These are phyloP conservation scores for Tenebrosternarchus preto DNA, from an alignment of 2,113 vertebrate genomes.

Conservation along the genomic window DNA sequence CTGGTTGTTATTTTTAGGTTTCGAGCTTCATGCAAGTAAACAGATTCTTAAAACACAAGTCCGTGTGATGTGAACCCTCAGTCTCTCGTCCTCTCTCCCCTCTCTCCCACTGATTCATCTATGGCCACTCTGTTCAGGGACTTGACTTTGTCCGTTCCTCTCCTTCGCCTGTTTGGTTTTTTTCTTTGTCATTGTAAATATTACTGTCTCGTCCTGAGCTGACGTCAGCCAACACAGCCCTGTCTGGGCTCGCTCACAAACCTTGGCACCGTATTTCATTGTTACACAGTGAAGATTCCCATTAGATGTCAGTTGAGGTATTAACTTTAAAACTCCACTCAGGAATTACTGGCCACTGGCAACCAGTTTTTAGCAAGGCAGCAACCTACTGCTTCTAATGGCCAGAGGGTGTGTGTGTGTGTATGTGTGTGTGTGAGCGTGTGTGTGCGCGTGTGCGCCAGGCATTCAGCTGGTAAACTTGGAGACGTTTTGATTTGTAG, in stretches of 20 bases:
- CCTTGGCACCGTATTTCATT: neutral
- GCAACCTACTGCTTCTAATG: neutral
- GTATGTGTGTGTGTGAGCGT: no score
- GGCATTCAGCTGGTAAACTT: no score
- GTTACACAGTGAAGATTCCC: neutral
- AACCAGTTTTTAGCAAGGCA: no score
- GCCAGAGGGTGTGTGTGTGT: neutral
- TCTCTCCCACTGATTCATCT: neutral
- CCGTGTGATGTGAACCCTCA: neutral
- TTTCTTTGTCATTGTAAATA: constrained; percentile 8
- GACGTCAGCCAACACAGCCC: neutral
- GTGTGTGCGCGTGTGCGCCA: no score
- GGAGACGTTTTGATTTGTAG: no score
- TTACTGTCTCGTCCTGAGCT: constrained; percentile 13
- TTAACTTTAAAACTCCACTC: neutral
- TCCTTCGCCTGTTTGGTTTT: neutral
- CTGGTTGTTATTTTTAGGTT: neutral
- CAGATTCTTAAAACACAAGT: neutral
- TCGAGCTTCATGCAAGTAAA: neutral
- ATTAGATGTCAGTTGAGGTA: neutral
- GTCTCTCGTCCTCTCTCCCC: neutral
- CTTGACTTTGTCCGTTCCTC: no score
- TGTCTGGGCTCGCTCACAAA: neutral
- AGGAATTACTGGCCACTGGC: neutral
- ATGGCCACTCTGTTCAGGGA: no score